Evolutionary conservation across 2,888 invertebrate species (phyloP).

Genomic region (Physocephala rufipes): DNA sequence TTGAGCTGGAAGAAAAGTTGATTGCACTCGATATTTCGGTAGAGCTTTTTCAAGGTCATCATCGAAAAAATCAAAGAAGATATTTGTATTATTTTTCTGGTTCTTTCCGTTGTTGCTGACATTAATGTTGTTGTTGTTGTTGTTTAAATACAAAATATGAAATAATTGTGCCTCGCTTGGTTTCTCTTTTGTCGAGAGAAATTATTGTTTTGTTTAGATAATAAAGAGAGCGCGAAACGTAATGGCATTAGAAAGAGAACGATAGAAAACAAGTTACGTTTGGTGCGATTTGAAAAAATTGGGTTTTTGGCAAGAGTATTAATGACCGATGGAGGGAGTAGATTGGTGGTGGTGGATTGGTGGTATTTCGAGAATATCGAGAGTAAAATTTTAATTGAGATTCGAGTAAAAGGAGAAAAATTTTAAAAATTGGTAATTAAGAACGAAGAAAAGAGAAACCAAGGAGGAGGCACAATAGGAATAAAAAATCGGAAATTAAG

Average conservation of each 20-base stretch:
- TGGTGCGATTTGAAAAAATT: neutral
- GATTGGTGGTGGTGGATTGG: too few relatives aligned
- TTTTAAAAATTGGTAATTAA: too few relatives aligned
- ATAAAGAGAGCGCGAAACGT: neutral
- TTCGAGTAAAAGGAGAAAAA: too few relatives aligned
- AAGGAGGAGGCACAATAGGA: too few relatives aligned
- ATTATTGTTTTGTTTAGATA: neutral
- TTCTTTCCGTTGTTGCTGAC: neutral
- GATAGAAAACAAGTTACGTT: neutral
- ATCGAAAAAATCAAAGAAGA: constrained; percentile 58
- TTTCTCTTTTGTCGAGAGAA: neutral
- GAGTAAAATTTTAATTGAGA: too few relatives aligned
- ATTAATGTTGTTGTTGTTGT: constrained; percentile 1
- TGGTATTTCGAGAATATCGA: too few relatives aligned
- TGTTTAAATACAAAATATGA: neutral
- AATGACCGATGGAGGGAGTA: too few relatives aligned
- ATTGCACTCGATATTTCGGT: constrained; percentile 66
- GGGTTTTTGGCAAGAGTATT: too few relatives aligned
- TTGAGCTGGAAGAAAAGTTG: constrained; percentile 53
- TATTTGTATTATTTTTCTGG: too few relatives aligned
- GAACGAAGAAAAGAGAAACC: too few relatives aligned
- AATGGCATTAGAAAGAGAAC: neutral
- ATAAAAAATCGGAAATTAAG: too few relatives aligned
- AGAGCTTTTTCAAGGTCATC: constrained; percentile 66
- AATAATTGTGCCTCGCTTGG: too few relatives aligned